Evolutionary conservation across 2,888 invertebrate genomes (phyloP), one percentile per base, ranked within the genome.

Genomic region (Carpatolechia fugitivella): DNA sequence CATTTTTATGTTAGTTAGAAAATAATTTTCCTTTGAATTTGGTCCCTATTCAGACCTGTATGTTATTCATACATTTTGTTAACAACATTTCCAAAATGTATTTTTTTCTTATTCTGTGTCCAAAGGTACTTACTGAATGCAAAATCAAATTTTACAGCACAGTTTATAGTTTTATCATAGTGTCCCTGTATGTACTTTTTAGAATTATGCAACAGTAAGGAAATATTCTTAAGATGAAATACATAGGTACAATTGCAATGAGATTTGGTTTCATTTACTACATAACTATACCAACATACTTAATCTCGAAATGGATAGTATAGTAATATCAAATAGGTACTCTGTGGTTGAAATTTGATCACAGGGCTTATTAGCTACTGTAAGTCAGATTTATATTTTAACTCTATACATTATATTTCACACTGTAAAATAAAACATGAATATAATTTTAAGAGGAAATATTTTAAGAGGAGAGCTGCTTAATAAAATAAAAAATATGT

Each of bases 41-140:
- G 61, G 61, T 60, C 61, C 61, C 61, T 59, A 58, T 61, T 63
- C 65, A 65, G 68, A 66, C 62, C 62, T 61, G 54, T 61, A 58
- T 56, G 14, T 47, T 47, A 24, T 44, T 20, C 16, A 16, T 41
- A 41, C 16, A 1, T 18, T 40, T 7, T 40, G 16, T 2, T 16
- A 1, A 3, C 14, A 38, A 1, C 5, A 14, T 3, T 40, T 10
- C n/a, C n/a, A n/a, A 44, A 10, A n/a, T 44, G 24, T 3, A n/a
- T 24, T 44, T 41, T 44, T 20, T 44, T n/a, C 10, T 11, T 24
- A 4, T 20, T 24, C 11, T 44, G 20, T 14, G 44, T 29, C 44
- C 44, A 44, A 44, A 44, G 29, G 44, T 44, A n/a, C 41, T 16
- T 3, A 14, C 14, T 3, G 5, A 40, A 41, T 20, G 18, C 13